Evolutionary conservation across 2,888 invertebrate species (phyloP).

Genomic region (Autographa gamma): DNA sequence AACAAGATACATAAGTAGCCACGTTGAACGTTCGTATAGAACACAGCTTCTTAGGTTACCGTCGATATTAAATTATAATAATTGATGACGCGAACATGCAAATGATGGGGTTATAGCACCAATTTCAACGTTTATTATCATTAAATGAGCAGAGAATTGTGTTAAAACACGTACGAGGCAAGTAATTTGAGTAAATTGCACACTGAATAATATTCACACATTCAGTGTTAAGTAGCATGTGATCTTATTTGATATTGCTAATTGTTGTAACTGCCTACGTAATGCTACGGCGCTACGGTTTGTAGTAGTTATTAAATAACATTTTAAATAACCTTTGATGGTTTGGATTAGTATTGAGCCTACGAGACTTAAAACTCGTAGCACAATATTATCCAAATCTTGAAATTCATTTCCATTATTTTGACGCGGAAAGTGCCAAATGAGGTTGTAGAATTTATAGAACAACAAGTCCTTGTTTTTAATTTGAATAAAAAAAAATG

Average conservation of each 20-base stretch:
- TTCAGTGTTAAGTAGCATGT: conserved; percentile 39
- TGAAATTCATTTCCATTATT: conserved; percentile 3
- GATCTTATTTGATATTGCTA: conserved; percentile 57
- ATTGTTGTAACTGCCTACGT: conserved; percentile 47
- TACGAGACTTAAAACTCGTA: background rate
- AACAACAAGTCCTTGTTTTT: too few relatives aligned
- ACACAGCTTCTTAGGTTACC: conserved; percentile 23
- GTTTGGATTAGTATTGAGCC: background rate
- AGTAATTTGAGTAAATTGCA: conserved; percentile 60
- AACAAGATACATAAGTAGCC: background rate
- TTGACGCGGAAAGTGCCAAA: too few relatives aligned
- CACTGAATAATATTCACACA: conserved; percentile 48
- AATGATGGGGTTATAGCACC: conserved; percentile 53
- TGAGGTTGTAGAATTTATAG: too few relatives aligned
- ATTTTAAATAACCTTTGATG: background rate
- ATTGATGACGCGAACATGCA: conserved; percentile 51
- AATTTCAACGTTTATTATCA: conserved; percentile 56
- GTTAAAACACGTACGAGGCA: conserved; percentile 50
- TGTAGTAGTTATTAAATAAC: background rate
- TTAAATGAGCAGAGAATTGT: conserved; percentile 44
- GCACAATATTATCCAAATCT: background rate
- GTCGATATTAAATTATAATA: conserved; percentile 13
- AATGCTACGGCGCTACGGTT: conserved; percentile 10
- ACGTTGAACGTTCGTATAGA: background rate
- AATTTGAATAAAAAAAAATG: too few relatives aligned